These are phyloP conservation scores for Lypha dubia DNA, from an alignment of 2,888 invertebrate species.

Conservation along the genomic window DNA sequence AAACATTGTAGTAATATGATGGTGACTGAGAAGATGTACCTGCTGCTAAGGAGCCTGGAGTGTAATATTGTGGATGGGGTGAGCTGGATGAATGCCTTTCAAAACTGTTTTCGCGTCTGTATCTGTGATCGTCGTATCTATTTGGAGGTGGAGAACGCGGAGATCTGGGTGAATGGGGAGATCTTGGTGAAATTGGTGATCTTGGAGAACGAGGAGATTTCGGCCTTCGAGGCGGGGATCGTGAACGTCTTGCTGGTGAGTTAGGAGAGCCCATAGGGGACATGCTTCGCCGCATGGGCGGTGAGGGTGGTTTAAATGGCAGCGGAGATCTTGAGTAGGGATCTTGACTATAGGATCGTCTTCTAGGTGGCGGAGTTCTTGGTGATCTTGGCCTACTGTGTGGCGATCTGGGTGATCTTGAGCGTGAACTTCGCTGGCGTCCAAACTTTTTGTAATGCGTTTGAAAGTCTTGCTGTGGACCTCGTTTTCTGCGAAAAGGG, in stretches of 20 bases:
- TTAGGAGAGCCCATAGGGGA: conserved; percentile 70
- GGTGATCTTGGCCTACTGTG: conserved; percentile 74
- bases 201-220: conserved; percentile 71
- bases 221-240: conserved; percentile 58
- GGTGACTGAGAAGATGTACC: conserved; percentile 71
- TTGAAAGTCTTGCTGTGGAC: conserved; percentile 60
- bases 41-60: conserved; percentile 67
- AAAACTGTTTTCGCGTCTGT: conserved; percentile 70
- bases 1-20: conserved; percentile 80
- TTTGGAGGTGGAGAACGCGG: conserved; percentile 59
- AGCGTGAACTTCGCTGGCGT: conserved; percentile 66
- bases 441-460: conserved; percentile 75
- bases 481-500: conserved; percentile 75
- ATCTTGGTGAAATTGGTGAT: conserved; percentile 69
- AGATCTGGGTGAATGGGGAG: conserved; percentile 65
- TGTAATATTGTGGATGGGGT: conserved; percentile 74
- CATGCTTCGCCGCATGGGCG: conserved; percentile 80
- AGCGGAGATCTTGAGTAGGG: conserved; percentile 80
- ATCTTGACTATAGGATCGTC: conserved; percentile 78
- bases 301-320: conserved; percentile 81
- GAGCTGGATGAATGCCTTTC: conserved; percentile 72
- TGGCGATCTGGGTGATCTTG: conserved; percentile 71
- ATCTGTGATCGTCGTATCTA: conserved; percentile 71
- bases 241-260: conserved; percentile 53
- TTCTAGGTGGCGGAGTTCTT: conserved; percentile 76